Evolutionary conservation across 1,140 invertebrate genomes (phyloP), one percentile per base, ranked within the genome.

Genomic region (Arctopsyche grandis): DNA sequence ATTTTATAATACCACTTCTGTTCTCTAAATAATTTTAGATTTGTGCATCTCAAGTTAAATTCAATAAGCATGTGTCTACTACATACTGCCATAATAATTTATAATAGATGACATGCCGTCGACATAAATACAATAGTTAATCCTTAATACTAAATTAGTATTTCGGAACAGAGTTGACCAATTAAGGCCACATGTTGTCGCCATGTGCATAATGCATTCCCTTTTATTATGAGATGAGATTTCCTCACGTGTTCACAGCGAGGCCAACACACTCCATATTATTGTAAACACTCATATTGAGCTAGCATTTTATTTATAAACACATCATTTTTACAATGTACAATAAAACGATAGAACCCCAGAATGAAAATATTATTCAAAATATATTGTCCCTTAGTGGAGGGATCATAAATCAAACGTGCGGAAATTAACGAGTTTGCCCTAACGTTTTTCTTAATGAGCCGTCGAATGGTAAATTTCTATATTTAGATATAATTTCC

Each of bases 401-500:
- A 9, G 12, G 4, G 5, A 22, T 26, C 63, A 24, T 66, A 21
- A 29, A 66, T 66, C 63, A 66, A 66, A 66, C 5, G 9, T 66
- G 22, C 21, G 19, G 21, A 66, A 66, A 24, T 66, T 22, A 66
- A 26, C 14, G 7, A 60, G 1, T 0, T 9, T 9, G 19, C 56
- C 16, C 16, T 21, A 60, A 60, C 56, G 16, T 21, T 60, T 10
- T 60, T 60, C 21, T 60, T 22, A 66, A 21, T 24, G 24, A 24
- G 1, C 21, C 63, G 14, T 14, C 5, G 22, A 66, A n/a, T 29
- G 10, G 10, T 66, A 66, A 26, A 66, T 22, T 60, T 1, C 63
- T 26, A 66, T 26, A 66, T 24, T 66, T 66, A 66, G 22, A 29
- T 24, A 12, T n/a, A 29, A 66, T 66, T 66, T 66, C 63, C 63